These are phyloP conservation scores for Brienomyrus brachyistius DNA, from an alignment of 2,113 vertebrate genomes.

Conservation along the genomic window DNA sequence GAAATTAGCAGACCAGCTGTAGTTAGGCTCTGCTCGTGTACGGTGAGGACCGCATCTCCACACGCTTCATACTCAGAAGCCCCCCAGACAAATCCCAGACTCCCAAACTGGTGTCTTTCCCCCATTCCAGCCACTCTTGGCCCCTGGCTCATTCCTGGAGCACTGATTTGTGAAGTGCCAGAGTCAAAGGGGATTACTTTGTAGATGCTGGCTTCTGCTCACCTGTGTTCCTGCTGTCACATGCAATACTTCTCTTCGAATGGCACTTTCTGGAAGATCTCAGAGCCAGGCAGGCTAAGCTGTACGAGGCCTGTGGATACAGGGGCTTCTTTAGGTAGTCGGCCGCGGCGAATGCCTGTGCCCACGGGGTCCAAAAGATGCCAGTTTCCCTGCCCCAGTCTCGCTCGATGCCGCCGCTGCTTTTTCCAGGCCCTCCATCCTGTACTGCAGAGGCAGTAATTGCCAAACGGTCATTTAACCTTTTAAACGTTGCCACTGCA, in stretches of 20 bases:
- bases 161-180: slow-evolving; percentile 64
- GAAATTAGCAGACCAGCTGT: neutral
- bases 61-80: slow-evolving; percentile 9
- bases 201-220: slow-evolving; percentile 58
- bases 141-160: slow-evolving; percentile 47
- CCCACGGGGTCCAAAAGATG: neutral
- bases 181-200: slow-evolving; percentile 65
- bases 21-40: neutral
- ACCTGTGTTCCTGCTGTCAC: slow-evolving; percentile 52
- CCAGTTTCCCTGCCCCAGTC: neutral
- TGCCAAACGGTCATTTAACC: slow-evolving; percentile 20
- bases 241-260: slow-evolving; percentile 52
- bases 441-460: neutral
- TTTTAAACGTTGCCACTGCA: slow-evolving; percentile 62
- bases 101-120: slow-evolving; percentile 32
- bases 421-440: neutral
- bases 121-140: slow-evolving; percentile 37
- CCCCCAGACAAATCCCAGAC: slow-evolving; percentile 43
- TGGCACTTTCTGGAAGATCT: slow-evolving; percentile 56
- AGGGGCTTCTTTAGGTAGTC: neutral
- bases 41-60: slow-evolving; percentile 5
- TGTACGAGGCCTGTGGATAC: too few relatives aligned
- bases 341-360: neutral
- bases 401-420: too few relatives aligned
- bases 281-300: slow-evolving; percentile 31